A percentile compares a stretch with the other conserved stretches of the same genome.
Conservation (phyloP, 1,140 invertebrate species). For the Bombus affinis region DNA sequence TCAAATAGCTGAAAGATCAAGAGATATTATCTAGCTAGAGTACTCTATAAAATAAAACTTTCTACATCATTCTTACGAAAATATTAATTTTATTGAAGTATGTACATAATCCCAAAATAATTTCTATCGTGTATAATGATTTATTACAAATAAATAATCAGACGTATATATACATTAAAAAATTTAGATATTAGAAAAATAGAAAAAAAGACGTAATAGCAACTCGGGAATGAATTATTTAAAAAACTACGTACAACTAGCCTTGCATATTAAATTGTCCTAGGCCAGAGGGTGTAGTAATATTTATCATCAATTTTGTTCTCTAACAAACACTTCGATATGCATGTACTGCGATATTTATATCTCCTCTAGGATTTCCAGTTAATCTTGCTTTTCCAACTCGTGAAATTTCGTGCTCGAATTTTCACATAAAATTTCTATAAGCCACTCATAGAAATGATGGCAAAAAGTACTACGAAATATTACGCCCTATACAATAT, state of each 20-base stretch:
- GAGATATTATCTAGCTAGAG: neutral
- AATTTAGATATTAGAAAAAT: too few species aligned
- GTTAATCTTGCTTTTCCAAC: neutral
- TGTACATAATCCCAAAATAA: too few species aligned
- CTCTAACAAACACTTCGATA: neutral
- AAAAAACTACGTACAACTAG: neutral
- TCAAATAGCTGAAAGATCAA: neutral
- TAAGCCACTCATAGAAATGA: neutral
- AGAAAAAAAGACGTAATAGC: neutral
- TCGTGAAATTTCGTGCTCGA: neutral
- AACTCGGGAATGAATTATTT: neutral
- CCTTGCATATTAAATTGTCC: neutral
- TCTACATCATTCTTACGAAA: too few species aligned
- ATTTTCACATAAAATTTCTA: neutral
- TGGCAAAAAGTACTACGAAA: neutral
- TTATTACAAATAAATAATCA: too few species aligned
- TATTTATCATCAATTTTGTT: constrained; percentile 1
- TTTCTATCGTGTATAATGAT: too few species aligned
- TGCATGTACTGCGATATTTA: neutral
- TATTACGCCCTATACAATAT: too few species aligned
- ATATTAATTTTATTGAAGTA: too few species aligned
- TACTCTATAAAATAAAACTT: neutral
- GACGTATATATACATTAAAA: too few species aligned
- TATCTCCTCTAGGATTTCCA: neutral
- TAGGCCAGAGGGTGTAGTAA: neutral